Percentiles rank a stretch among this genome's conserved stretches.
Conservation (phyloP, 2,113 vertebrate species). For the Zonotrichia leucophrys region DNA sequence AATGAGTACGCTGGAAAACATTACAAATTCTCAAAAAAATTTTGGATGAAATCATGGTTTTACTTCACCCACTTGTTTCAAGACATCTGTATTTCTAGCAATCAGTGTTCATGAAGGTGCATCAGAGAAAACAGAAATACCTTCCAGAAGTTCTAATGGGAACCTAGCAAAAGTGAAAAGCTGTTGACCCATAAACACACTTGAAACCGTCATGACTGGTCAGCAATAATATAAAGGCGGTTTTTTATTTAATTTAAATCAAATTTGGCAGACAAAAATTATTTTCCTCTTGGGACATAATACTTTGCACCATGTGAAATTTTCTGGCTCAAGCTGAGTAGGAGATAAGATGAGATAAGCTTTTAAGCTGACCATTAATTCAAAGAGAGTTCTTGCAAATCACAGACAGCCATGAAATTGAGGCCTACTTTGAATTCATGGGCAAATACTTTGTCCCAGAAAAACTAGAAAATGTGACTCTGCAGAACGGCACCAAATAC, state of each 20-base stretch:
- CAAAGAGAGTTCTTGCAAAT: background rate
- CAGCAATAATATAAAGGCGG: background rate
- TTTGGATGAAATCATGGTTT: rapidly evolving
- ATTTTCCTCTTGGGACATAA: background rate
- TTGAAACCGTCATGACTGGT: background rate
- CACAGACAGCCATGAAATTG: background rate
- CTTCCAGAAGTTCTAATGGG: background rate
- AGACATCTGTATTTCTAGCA: background rate
- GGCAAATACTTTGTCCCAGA: background rate
- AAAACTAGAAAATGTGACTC: background rate
- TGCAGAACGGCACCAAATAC: background rate
- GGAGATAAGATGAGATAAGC: background rate
- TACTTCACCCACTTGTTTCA: background rate
- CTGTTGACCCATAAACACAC: background rate
- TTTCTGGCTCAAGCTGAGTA: background rate
- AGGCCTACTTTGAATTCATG: background rate
- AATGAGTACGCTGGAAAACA: background rate
- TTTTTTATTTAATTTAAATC: background rate
- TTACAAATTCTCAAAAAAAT: background rate
- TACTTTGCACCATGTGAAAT: background rate
- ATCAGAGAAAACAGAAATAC: background rate
- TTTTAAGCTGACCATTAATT: background rate
- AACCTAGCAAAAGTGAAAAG: background rate
- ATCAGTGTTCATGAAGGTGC: background rate
- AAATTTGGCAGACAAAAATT: background rate